Base-by-base conservation (phyloP, 2,888 invertebrate genomes). In the Apamea crenata region DNA sequence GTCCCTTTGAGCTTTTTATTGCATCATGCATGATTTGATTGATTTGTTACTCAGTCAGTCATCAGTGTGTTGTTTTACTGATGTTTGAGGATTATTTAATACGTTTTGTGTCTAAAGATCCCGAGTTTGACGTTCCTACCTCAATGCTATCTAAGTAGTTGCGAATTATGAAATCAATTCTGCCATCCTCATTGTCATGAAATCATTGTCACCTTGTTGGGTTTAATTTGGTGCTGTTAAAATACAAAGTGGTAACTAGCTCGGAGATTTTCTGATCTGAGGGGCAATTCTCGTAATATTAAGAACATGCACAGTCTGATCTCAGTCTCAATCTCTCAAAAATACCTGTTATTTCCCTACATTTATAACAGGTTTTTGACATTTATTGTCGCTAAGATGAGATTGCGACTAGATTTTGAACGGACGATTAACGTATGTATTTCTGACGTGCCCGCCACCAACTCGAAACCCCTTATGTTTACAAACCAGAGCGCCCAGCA, bases 391-490 rank as follows among this genome's bases (percentile, higher is more conserved):
- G 4, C 5, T 47, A 5, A 47, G 16, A 47, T 47, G 2, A 47
- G 47, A 47, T 16, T 47, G 47, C 47, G 47, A 47, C 16, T 47
- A 47, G 47, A 47, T 47, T 47, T 47, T 47, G 47, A 47, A 47
- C 29, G 29, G n/a, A 12, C n/a, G n/a, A 59, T 59, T 59, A 59
- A 14, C 0, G 29, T 61, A 6, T 29, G 29, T 61, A 6, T 29
- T 61, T 29, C 3, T 29, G 29, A 29, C 77, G 63, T 32, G 3
- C 2, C 68, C 32, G 73, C 53, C 7, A 14, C 25, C 0, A 61
- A 0, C 6, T 18, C 25, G 0, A 67, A 12, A 1, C 1, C 0
- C 36, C 74, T 5, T 85, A 65, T 88, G 69, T 85, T 85, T 88
- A 1, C 69, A 70, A 61, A 21, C 32, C 14, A 16, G 72, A 59